phyloP scores from a whole-genome alignment of 2,888 invertebrate genomes.

The Seira musarum region DNA sequence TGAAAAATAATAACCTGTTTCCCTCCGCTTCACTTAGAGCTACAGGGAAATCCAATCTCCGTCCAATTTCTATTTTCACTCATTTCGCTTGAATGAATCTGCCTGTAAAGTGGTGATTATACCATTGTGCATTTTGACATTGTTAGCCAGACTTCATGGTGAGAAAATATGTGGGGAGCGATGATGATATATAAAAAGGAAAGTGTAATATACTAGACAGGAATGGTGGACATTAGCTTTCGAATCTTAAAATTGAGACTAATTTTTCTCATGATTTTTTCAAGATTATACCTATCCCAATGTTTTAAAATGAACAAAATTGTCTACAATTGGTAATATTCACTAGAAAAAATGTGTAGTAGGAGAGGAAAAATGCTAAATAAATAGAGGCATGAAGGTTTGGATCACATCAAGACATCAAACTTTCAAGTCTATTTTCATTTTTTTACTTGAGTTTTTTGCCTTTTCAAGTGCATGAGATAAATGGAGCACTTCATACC shows the following conservation, averaged over 20 bases:
- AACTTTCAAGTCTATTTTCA: neutral
- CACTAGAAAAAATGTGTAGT: too few species aligned
- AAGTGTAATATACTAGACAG: too few species aligned
- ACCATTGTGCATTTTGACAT: neutral
- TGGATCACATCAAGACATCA: neutral
- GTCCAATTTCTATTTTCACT: neutral
- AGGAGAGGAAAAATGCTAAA: neutral
- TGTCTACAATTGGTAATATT: too few species aligned
- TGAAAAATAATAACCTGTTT: neutral
- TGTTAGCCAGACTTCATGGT: too few species aligned
- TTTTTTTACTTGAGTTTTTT: neutral
- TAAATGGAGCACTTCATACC: conserved; percentile 10
- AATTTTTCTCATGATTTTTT: too few species aligned
- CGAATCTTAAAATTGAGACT: too few species aligned
- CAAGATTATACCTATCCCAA: too few species aligned
- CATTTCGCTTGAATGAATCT: neutral
- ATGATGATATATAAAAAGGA: too few species aligned
- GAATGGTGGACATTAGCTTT: too few species aligned
- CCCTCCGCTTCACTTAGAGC: too few species aligned
- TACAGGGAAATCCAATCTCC: neutral
- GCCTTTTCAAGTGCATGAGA: neutral
- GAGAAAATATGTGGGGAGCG: too few species aligned
- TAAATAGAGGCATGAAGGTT: conserved; percentile 3
- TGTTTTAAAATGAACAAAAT: too few species aligned
- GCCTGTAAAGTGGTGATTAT: neutral